Percentiles rank a stretch among this genome's conserved stretches.
These are phyloP conservation scores for Gerris buenoi DNA, from an alignment of 1,140 invertebrate genomes.

Conservation along the genomic window DNA sequence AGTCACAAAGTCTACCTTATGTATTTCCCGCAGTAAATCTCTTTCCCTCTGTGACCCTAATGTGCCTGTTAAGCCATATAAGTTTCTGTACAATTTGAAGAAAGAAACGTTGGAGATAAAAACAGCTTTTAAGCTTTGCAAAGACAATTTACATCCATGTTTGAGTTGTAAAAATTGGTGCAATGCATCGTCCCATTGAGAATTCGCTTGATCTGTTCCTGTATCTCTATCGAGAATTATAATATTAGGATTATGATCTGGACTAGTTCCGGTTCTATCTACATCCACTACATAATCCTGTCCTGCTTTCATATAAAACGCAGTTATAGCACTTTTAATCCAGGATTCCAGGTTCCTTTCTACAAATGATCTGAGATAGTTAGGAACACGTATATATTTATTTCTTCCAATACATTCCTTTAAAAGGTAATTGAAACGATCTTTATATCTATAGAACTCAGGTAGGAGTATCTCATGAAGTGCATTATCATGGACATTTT, in stretches of 20 bases:
- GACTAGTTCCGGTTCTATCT: constrained; percentile 21
- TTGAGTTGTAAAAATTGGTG: constrained; percentile 33
- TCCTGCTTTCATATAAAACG: constrained; percentile 15
- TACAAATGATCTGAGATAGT: constrained; percentile 21
- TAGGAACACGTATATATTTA: constrained; percentile 4
- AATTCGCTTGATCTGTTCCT: constrained; percentile 28
- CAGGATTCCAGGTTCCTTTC: constrained; percentile 21
- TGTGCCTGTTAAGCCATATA: constrained; percentile 30
- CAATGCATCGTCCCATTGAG: constrained; percentile 29
- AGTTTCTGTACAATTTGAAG: constrained; percentile 26
- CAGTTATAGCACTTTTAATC: constrained; percentile 22
- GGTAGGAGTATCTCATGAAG: neutral
- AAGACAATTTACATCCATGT: constrained; percentile 28
- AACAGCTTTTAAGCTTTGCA: constrained; percentile 28
- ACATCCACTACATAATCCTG: constrained; percentile 24
- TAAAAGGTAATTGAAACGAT: neutral
- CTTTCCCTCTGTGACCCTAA: constrained; percentile 25
- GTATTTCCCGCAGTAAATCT: constrained; percentile 22
- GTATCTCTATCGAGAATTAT: constrained; percentile 30
- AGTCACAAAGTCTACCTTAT: constrained; percentile 9
- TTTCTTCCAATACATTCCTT: neutral
- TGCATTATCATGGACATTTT: neutral
- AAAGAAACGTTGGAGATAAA: constrained; percentile 31
- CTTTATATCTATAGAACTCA: neutral
- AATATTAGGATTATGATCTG: constrained; percentile 22